Conservation (phyloP, 2,888 invertebrate species). For the Steinernema scapterisci region DNA sequence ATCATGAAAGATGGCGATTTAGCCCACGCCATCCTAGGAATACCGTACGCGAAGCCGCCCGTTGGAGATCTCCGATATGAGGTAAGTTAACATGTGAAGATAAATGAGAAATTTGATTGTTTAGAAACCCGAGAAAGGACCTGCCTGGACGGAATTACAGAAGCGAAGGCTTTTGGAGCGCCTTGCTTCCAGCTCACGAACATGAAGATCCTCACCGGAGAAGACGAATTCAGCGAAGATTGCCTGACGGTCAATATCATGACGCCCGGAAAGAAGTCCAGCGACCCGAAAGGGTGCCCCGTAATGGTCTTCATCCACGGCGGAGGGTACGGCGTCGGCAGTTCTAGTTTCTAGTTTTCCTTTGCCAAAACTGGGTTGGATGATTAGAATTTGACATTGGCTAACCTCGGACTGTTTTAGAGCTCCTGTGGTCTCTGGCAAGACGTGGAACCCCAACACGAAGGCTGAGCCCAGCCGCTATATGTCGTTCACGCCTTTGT, state of each 20-base stretch:
- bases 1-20: not conserved
- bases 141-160: not conserved
- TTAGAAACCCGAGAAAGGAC: conserved; percentile 32
- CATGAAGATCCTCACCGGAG: not conserved
- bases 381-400: not conserved
- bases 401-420: too few species aligned
- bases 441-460: too few species aligned
- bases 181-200: conserved; percentile 37
- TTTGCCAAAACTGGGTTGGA: conserved; percentile 38
- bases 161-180: conserved; percentile 33
- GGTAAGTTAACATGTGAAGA: not conserved
- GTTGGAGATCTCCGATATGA: conserved; percentile 33
- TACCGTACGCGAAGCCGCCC: conserved; percentile 37
- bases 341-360: conserved; percentile 30
- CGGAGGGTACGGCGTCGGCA: not conserved
- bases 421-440: too few species aligned
- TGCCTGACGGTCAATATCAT: not conserved
- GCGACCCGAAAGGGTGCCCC: not conserved
- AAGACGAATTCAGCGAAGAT: not conserved
- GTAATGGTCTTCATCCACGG: conserved; percentile 9
- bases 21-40: conserved; percentile 35
- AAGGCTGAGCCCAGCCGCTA: too few species aligned
- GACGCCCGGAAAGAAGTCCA: not conserved
- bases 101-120: not conserved
- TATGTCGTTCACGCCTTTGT: too few species aligned